These are phyloP conservation scores for Brachyalestes nurse DNA, from an alignment of 2,797 vertebrate genomes.

Conservation along the genomic window DNA sequence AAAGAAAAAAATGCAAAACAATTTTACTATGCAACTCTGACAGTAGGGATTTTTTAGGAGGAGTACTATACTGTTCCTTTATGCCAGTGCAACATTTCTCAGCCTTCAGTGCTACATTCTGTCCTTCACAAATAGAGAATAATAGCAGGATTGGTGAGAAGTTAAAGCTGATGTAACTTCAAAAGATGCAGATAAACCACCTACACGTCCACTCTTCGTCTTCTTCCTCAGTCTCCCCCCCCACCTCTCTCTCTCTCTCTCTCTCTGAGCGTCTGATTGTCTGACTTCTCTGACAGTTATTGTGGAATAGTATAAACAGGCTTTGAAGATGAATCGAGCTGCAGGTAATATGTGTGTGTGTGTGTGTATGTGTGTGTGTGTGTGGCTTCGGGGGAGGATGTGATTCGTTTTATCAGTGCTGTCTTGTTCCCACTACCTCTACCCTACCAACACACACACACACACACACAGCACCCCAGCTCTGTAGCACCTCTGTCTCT, in stretches of 20 bases:
- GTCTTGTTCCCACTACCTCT: slow-evolving; percentile 4
- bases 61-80: not conserved
- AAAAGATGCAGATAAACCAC: not conserved
- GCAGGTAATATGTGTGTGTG: not conserved
- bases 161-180: not conserved
- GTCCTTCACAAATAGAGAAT: not conserved
- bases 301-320: not conserved
- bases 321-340: not conserved
- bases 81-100: not conserved
- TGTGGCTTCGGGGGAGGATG: not conserved
- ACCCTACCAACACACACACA: slow-evolving; percentile 20
- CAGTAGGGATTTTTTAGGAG: not conserved
- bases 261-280: not conserved
- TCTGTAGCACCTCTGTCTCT: slow-evolving; percentile 19
- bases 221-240: not conserved
- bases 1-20: no score
- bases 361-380: not conserved
- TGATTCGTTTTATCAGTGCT: not conserved
- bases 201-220: not conserved
- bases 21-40: no score
- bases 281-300: not conserved
- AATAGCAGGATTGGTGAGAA: not conserved
- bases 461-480: not conserved
- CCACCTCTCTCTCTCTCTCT: not conserved
- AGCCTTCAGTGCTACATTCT: not conserved